Evolutionary conservation across 2,113 vertebrate species (phyloP), one percentile per base, ranked within the genome.

Genomic region (Hippocampus guttulatus): DNA sequence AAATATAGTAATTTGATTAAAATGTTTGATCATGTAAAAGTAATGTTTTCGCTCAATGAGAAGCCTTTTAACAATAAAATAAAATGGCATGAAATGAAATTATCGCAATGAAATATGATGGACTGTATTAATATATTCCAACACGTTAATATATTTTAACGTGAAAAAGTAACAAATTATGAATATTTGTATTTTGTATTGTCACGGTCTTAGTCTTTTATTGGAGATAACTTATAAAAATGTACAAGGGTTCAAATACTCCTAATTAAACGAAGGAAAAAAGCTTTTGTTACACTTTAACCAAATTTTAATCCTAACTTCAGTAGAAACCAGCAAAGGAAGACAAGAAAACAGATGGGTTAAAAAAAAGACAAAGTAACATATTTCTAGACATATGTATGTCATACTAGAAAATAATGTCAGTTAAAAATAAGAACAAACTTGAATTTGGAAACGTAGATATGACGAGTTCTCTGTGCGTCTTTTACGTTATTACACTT

Each of bases 401-500:
- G 33, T 62, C 18, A 62, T 1, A 41, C 20, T 43, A 21, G 3
- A n/a, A 41, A 3, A 43, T 5, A 23, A 64, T 41, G n/a, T 43
- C 33, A 11, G 40, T 14, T 41, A 40, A 40, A 63, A 62, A 12
- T 23, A 25, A 25, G 18, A 25, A 57, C 10, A 25, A 25, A 12
- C 11, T 25, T 57, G 6, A 10, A 55, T 25, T n/a, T 2, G 5
- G 27, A n/a, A 10, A 23, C 33, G 33, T 0, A 38, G 5, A 55
- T 20, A 21, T 54, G 8, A 23, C 8, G 72, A 67, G 23, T 49
- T 27, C 49, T 11, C 54, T 67, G 75, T 67, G 55, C 58, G 45
- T 70, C 54, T 69, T 6, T 33, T 38, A n/a, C 52, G 23, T 5
- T 6, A 75, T 77, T 67, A 60, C 41, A 0, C 5, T 70, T 68